Conservation (phyloP, 30 jellyfish, hydroid and myxozoan genomes). For the Turritopsis dohrnii region DNA sequence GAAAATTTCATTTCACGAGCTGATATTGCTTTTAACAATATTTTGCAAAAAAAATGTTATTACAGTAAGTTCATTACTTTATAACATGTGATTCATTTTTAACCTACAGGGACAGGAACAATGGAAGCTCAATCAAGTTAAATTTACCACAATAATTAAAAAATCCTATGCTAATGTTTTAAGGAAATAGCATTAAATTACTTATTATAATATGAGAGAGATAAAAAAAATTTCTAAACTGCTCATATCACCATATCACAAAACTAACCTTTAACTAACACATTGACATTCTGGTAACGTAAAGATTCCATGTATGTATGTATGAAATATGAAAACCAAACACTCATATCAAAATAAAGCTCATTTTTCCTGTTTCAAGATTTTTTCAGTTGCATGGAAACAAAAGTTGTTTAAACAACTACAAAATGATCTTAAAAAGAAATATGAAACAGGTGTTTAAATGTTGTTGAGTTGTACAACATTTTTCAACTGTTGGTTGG, state of each 20-base stretch:
- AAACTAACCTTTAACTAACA: neutral
- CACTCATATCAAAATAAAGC: slow-evolving; percentile 11
- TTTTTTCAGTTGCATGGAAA: neutral
- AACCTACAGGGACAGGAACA: too few relatives aligned
- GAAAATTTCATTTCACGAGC: neutral
- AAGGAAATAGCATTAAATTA: too few relatives aligned
- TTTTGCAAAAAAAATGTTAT: neutral
- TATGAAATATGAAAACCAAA: neutral
- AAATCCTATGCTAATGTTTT: neutral
- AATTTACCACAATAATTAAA: neutral
- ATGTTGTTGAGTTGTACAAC: neutral
- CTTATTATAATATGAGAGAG: too few relatives aligned
- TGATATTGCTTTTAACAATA: neutral
- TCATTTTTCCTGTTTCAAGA: neutral
- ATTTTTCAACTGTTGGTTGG: neutral
- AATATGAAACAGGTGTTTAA: neutral
- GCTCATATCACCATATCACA: neutral
- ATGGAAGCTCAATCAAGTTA: neutral
- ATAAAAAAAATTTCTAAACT: too few relatives aligned
- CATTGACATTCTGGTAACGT: neutral
- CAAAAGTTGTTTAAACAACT: neutral
- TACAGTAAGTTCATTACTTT: neutral
- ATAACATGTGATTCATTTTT: too few relatives aligned
- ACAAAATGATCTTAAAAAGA: neutral
- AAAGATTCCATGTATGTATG: neutral